Conservation (phyloP, 92 coral and sea anemone genomes). For the Scolanthus callimorphus region DNA sequence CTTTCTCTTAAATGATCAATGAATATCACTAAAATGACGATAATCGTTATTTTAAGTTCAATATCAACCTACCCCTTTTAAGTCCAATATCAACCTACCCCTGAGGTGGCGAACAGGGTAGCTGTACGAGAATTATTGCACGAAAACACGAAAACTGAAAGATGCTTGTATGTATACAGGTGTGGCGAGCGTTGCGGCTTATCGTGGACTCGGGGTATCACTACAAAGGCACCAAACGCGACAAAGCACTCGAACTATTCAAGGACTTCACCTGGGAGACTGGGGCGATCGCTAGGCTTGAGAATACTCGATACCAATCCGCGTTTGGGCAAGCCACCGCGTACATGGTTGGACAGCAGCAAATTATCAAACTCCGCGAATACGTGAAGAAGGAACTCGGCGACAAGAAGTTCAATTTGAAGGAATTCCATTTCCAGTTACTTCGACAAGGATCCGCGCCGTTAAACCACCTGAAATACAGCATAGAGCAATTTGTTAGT, state of each 20-base stretch:
- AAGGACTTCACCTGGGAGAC: conserved; percentile 79
- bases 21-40: no score
- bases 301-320: conserved; percentile 91
- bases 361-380: conserved; percentile 59
- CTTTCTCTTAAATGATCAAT: no score
- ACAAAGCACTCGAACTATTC: conserved; percentile 47
- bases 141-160: no score
- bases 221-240: conserved; percentile 62
- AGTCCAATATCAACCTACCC: no score
- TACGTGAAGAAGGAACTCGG: conserved; percentile 50
- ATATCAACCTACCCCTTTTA: no score
- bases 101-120: no score
- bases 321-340: conserved; percentile 87
- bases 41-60: no score
- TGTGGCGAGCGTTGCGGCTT: conserved; percentile 89
- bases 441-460: conserved; percentile 89
- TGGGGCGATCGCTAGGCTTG: conserved; percentile 55
- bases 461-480: conserved; percentile 51
- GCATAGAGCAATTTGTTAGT: conserved; percentile 56
- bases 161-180: conserved; percentile 16
- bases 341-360: conserved; percentile 86
- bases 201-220: conserved; percentile 85
- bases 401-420: conserved; percentile 45
- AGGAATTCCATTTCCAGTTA: conserved; percentile 85
- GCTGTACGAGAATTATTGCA: no score